Conservation (phyloP, 2,888 invertebrate species). For the Thymelicus acteon region DNA sequence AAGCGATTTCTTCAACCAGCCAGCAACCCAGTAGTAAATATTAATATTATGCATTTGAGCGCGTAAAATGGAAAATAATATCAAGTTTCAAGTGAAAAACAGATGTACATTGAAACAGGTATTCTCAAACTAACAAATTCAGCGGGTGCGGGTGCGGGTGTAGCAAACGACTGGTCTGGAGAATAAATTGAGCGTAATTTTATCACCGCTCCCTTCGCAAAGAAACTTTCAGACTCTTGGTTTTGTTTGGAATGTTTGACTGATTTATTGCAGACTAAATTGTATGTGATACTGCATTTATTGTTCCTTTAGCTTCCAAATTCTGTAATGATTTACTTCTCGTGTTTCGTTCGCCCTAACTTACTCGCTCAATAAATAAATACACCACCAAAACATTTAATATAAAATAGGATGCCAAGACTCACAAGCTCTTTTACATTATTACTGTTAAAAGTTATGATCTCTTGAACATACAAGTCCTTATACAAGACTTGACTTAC, state of each 20-base stretch:
- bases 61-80: too few relatives aligned
- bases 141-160: constrained; percentile 59
- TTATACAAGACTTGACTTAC: too few relatives aligned
- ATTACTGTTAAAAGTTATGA: too few relatives aligned
- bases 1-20: too few relatives aligned
- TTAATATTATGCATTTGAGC: too few relatives aligned
- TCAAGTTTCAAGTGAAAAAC: too few relatives aligned
- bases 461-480: too few relatives aligned
- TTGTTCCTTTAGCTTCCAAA: background rate
- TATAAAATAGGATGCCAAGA: too few relatives aligned
- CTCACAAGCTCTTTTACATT: too few relatives aligned
- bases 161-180: constrained; percentile 61
- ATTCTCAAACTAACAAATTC: background rate
- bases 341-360: background rate
- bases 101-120: background rate
- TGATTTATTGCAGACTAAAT: constrained; percentile 12
- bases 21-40: too few relatives aligned
- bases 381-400: too few relatives aligned
- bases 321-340: background rate
- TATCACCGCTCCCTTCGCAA: constrained; percentile 61
- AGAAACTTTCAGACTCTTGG: constrained; percentile 48
- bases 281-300: constrained; percentile 8
- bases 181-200: constrained; percentile 73
- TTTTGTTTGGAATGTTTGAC: constrained; percentile 14
- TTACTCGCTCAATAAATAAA: too few relatives aligned